These are phyloP conservation scores for Eubasilissa splendida DNA, from an alignment of 2,888 invertebrate species.

Conservation along the genomic window DNA sequence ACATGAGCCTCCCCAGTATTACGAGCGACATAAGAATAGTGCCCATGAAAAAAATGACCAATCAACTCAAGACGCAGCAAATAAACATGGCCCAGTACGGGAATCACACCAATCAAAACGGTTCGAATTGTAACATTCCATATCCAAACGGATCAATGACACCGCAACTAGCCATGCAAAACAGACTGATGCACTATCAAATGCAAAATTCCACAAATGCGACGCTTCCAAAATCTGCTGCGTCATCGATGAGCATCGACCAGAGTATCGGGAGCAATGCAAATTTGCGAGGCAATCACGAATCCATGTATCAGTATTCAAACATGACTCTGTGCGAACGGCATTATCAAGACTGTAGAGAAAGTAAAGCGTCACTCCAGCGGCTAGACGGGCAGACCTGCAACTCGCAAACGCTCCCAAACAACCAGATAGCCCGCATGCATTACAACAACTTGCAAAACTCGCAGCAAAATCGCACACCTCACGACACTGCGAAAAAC, in stretches of 20 bases:
- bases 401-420: conserved; percentile 65
- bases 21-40: conserved; percentile 30
- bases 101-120: conserved; percentile 24
- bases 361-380: conserved; percentile 65
- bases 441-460: conserved; percentile 45
- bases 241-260: conserved; percentile 57
- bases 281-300: conserved; percentile 58
- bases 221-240: conserved; percentile 50
- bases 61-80: conserved; percentile 8
- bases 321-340: conserved; percentile 57
- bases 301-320: conserved; percentile 59
- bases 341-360: conserved; percentile 57
- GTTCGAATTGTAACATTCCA: conserved; percentile 34
- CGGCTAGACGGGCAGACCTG: conserved; percentile 69
- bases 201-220: conserved; percentile 54
- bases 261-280: conserved; percentile 66
- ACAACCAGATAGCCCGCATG: conserved; percentile 64
- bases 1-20: conserved; percentile 68
- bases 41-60: conserved; percentile 31
- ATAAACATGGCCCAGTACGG: conserved; percentile 25
- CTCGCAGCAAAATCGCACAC: conserved; percentile 65
- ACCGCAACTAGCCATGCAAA: conserved; percentile 60
- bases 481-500: conserved; percentile 67
- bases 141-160: conserved; percentile 41
- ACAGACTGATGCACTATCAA: conserved; percentile 56